Evolutionary conservation across 2,888 invertebrate genomes (phyloP), one percentile per base, ranked within the genome.

Genomic region (Limnephilus marmoratus): DNA sequence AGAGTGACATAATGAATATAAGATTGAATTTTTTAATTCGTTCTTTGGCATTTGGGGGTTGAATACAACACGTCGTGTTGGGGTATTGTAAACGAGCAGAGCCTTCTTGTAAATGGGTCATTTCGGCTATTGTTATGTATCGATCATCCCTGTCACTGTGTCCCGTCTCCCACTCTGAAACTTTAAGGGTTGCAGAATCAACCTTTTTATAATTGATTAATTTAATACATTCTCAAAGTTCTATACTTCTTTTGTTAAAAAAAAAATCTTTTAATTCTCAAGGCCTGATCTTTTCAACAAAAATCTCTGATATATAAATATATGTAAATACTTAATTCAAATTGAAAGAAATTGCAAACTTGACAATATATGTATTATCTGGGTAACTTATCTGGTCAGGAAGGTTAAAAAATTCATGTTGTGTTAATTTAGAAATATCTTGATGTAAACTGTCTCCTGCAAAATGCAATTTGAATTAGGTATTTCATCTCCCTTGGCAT

Each of bases 101-200:
- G 83, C 83, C 83, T 41, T 37, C 37, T 83, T 37, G 83, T 83
- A 83, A 83, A 83, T 83, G 83, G 83, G 83, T 37, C 83, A 34
- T 34, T 37, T 83, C 37, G 83, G 34, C 83, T 83, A 83, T 83
- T 83, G 83, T 83, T 34, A 37, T 37, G 37, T 37, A 83, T 83
- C 83, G 83, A 83, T 83, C 83, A 37, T 37, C 18, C 31, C 37
- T n/a, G 24, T 34, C 34, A 18, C 18, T 83, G 24, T 24, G 2
- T 41, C 83, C 83, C 83, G 37, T 83, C 24, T 68, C n/a, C 68
- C 68, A n/a, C 68, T n/a, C 68, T 24, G 9, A 24, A 13, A 34
- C 37, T 83, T 83, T n/a, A 13, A 18, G 83, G 83, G 83, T 34
- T 83, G 37, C 41, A 11, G 24, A 37, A 24, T 24, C 37, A 37